A percentile compares a stretch with the other conserved stretches of the same genome.
Conservation (phyloP, 1,140 invertebrate genomes). For the Acyrthosiphon pisum region DNA sequence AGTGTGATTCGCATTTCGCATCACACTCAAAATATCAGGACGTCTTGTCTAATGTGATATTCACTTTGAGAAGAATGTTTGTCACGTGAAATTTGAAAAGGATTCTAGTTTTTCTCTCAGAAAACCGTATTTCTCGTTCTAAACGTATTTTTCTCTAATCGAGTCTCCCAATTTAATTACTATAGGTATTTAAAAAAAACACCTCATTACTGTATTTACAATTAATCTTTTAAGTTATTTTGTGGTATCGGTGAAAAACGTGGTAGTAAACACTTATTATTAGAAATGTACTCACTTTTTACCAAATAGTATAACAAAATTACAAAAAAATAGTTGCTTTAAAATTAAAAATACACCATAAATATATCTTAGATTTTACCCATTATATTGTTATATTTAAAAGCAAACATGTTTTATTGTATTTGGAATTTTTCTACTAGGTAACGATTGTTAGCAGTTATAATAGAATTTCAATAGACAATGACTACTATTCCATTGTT, state of each 20-base stretch:
- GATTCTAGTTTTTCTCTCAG: no score
- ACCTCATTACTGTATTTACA: neutral
- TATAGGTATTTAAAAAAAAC: no score
- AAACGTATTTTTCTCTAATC: neutral
- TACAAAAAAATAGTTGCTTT: neutral
- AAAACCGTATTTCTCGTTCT: no score
- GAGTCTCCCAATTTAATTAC: neutral
- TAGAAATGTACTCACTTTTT: neutral
- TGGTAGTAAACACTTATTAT: no score
- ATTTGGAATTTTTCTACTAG: neutral
- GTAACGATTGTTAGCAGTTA: neutral
- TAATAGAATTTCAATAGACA: neutral
- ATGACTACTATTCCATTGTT: constrained; percentile 7
- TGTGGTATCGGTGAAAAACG: no score
- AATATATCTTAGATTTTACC: neutral
- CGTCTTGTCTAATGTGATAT: no score
- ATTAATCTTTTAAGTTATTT: neutral
- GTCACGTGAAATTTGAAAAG: no score
- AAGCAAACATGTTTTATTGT: neutral
- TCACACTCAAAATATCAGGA: no score
- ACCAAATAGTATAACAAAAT: neutral
- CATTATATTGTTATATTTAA: neutral
- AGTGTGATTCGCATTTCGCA: no score
- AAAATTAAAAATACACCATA: neutral
- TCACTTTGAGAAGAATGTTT: no score